phyloP scores from a whole-genome alignment of 2,113 vertebrate species.

The Lycaon pictus region DNA sequence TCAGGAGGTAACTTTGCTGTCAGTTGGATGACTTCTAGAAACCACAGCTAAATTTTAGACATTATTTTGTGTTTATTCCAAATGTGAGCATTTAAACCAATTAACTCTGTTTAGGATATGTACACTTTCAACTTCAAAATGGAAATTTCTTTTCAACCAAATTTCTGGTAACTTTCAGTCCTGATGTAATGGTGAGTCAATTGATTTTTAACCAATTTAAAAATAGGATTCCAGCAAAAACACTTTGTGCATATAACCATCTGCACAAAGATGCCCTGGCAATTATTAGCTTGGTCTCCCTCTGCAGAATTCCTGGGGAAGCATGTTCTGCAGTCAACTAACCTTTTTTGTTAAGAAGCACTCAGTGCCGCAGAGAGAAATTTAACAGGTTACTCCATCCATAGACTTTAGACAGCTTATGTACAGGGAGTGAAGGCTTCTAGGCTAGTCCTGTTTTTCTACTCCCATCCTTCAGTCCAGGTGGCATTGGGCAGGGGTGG shows the following conservation, averaged over 20 bases:
- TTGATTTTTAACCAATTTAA: slow-evolving; percentile 70
- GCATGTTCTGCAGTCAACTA: slow-evolving; percentile 25
- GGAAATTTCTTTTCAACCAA: slow-evolving; percentile 56
- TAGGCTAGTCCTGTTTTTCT: background rate
- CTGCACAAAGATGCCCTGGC: slow-evolving; percentile 44
- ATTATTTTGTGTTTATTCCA: slow-evolving; percentile 55
- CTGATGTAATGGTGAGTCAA: slow-evolving; percentile 59
- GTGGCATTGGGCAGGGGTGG: background rate
- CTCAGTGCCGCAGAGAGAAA: background rate
- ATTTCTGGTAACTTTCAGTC: slow-evolving; percentile 64
- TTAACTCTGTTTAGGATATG: slow-evolving; percentile 13
- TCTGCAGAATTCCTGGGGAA: slow-evolving; percentile 65
- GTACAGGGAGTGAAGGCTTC: background rate
- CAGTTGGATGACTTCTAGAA: slow-evolving; percentile 28
- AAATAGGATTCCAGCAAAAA: slow-evolving; percentile 66
- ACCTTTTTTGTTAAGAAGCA: slow-evolving; percentile 43
- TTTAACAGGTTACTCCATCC: background rate
- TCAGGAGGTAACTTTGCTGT: background rate
- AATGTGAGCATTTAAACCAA: slow-evolving; percentile 38
- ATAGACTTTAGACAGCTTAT: background rate
- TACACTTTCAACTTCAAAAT: slow-evolving; percentile 54
- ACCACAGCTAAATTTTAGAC: slow-evolving; percentile 42
- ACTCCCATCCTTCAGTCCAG: background rate
- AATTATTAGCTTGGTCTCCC: slow-evolving; percentile 51
- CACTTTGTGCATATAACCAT: slow-evolving; percentile 50